Evolutionary conservation across 1,140 invertebrate genomes (phyloP), one percentile per base, ranked within the genome.

Genomic region (Phortica variegata): DNA sequence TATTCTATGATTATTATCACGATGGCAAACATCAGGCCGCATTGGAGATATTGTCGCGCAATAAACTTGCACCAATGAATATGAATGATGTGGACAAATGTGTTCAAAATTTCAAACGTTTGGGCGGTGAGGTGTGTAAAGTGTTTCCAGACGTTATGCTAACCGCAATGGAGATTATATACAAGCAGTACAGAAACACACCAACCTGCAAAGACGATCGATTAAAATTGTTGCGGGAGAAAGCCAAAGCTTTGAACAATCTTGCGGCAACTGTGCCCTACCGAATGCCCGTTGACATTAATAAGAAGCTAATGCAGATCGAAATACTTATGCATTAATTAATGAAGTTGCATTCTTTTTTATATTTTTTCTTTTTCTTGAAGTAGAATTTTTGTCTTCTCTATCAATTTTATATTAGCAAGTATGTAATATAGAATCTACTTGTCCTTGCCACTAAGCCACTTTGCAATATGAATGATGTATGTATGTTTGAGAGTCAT

Each of bases 191-290:
- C 76, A 87, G 29, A 34, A 16, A 16, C 36, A 34, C 1, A 21
- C 15, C 2, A 7, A 20, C 4, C 6, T 32, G 3, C 60, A 41
- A 49, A 23, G 74, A 77, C 39, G 80, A 86, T 76, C 85, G 88
- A 77, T 70, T 90, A 37, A 77, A 79, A 41, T 83, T 84, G 78
- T 66, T 96, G 2, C 79, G 90, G 48, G 84, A 89, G 66, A 87
- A 93, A 76, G 93, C 92, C 0, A 86, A 87, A 74, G 86, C 91
- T 1, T 77, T 98, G 15, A 94, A 95, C 9, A 96, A 89, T 59
- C 97, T 95, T 79, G 91, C 93, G 37, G 95, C 95, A 34, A 94
- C 93, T 65, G 85, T 98, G 72, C 91, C 95, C 0, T 97, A 96
- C 78, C 82, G 93, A 60, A 90, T 98, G 85, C 94, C 93, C 15